These are phyloP conservation scores for Pyrgilauda ruficollis DNA, from an alignment of 2,113 vertebrate species.

Conservation along the genomic window DNA sequence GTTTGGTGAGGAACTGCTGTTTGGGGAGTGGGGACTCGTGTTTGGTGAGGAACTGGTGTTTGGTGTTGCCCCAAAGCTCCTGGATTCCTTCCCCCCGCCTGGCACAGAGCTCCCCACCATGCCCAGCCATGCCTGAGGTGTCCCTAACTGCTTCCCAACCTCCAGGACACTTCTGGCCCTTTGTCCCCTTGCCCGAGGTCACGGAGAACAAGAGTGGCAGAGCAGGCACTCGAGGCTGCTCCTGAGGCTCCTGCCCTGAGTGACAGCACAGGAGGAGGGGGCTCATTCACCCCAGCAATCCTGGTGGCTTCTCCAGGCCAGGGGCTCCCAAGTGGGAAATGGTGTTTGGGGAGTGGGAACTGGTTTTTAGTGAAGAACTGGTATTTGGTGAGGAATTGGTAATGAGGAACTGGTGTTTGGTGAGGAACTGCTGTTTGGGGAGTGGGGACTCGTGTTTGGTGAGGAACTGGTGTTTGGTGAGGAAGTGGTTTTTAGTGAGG, in stretches of 20 bases:
- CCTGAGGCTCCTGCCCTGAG: neutral
- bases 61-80: neutral
- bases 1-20: neutral
- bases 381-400: neutral
- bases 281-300: neutral
- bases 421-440: too few species aligned
- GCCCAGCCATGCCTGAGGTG: neutral
- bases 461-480: neutral
- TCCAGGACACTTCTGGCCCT: neutral
- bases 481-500: neutral
- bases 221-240: neutral
- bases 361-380: neutral
- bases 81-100: neutral
- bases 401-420: neutral
- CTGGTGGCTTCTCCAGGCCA: neutral
- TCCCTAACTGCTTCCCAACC: neutral
- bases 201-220: neutral
- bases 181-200: neutral
- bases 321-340: too few species aligned
- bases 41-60: neutral
- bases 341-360: too few species aligned
- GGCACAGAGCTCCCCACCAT: neutral
- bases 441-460: too few species aligned
- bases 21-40: too few species aligned
- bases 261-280: accelerated